Percentiles rank a stretch among this genome's conserved stretches.
These are phyloP conservation scores for Xerus inauris DNA, from an alignment of 2,113 vertebrate species.

Conservation along the genomic window DNA sequence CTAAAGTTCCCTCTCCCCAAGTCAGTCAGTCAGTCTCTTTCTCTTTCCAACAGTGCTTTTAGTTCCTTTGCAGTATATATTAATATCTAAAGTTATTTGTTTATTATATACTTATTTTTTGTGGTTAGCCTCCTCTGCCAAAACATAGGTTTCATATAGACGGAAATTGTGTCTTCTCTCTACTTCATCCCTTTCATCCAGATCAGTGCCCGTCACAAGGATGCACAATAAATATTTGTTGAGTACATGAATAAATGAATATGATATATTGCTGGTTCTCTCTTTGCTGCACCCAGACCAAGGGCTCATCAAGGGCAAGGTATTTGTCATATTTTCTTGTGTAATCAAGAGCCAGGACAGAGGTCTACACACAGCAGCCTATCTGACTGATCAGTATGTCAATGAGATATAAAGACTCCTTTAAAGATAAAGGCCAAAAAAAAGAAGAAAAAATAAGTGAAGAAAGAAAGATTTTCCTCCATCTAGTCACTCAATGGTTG, in stretches of 20 bases:
- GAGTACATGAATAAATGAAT: not conserved
- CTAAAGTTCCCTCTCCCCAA: not conserved
- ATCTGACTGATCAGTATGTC: not conserved
- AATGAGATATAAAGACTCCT: not conserved
- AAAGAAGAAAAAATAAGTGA: not conserved
- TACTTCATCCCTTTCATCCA: not conserved
- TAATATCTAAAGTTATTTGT: not conserved
- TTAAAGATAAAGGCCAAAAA: not conserved
- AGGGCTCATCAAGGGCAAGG: not conserved
- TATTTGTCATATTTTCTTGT: not conserved
- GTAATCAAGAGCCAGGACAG: not conserved
- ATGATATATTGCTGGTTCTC: not conserved
- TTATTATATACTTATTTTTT: not conserved
- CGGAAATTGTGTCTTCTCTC: constrained; percentile 12
- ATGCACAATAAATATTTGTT: not conserved
- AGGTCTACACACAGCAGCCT: not conserved
- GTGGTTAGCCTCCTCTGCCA: not conserved
- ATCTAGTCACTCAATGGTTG: not conserved
- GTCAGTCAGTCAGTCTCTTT: not conserved
- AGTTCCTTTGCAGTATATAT: not conserved
- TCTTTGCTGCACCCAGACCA: not conserved
- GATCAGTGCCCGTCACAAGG: not conserved
- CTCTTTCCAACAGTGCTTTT: not conserved
- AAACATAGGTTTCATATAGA: not conserved
- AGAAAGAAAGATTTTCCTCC: not conserved